Percentiles rank a stretch among this genome's conserved stretches.
Evolutionary conservation across 2,888 invertebrate species (phyloP).

Genomic region (Ennomos fuscantarius): DNA sequence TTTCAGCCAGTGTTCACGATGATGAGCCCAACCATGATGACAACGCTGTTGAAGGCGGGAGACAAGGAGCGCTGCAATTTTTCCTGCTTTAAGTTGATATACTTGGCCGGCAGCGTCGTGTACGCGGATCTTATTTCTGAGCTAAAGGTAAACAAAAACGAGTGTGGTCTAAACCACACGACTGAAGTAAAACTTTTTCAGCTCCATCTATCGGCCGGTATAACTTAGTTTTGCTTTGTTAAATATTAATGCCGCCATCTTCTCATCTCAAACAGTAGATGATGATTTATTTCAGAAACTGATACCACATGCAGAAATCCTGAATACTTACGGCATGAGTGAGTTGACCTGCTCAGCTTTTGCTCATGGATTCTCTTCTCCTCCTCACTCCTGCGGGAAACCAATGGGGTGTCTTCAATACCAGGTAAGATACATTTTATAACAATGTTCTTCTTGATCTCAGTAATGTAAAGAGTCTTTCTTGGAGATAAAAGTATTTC

Average conservation of each 20-base stretch:
- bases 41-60: conserved; percentile 51
- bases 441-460: no score
- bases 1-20: conserved; percentile 62
- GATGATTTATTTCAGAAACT: conserved; percentile 42
- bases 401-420: conserved; percentile 49
- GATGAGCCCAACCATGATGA: conserved; percentile 62
- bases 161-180: neutral
- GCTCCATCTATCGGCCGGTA: no score
- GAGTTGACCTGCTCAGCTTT: conserved; percentile 58
- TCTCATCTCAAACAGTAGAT: no score
- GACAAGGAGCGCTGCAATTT: conserved; percentile 58
- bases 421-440: conserved; percentile 15
- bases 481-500: no score
- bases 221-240: no score
- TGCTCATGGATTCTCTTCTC: conserved; percentile 40
- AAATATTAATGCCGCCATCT: no score
- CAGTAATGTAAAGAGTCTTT: no score
- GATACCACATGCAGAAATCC: conserved; percentile 56
- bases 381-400: conserved; percentile 51
- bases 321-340: conserved; percentile 64
- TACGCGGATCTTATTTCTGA: conserved; percentile 53
- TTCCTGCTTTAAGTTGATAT: conserved; percentile 55
- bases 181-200: no score
- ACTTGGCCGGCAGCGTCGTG: conserved; percentile 64
- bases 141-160: conserved; percentile 58